Percentiles rank a stretch among this genome's conserved stretches.
Conservation (phyloP, 2,113 vertebrate species). For the Hypomesus transpacificus region DNA sequence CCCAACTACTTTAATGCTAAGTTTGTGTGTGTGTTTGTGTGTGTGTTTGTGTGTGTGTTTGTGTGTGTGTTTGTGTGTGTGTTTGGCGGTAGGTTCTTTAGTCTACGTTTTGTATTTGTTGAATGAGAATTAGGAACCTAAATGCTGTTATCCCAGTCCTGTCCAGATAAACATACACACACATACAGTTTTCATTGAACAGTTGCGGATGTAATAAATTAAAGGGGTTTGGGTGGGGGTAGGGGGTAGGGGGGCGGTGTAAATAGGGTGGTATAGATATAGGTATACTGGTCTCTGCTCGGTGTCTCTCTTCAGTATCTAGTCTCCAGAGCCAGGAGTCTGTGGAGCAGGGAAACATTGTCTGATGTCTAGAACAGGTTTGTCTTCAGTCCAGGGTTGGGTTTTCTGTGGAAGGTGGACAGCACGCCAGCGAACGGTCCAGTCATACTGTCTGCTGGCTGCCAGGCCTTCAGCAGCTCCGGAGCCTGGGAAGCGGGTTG, state of each 20-base stretch:
- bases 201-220: not conserved
- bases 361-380: constrained; percentile 86
- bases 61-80: constrained; percentile 16
- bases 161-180: constrained; percentile 2
- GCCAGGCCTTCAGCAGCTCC: constrained; percentile 93
- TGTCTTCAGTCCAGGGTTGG: constrained; percentile 81
- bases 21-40: constrained; percentile 6
- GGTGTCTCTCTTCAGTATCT: not conserved
- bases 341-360: not conserved
- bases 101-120: not conserved
- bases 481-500: constrained; percentile 69
- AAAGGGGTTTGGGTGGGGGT: not conserved
- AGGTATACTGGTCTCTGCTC: not conserved
- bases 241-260: not conserved
- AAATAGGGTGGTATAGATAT: constrained; percentile 5
- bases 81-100: constrained; percentile 9
- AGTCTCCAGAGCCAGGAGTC: not conserved
- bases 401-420: constrained; percentile 93
- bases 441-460: constrained; percentile 84
- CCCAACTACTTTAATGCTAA: not conserved
- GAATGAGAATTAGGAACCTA: not conserved
- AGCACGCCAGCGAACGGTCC: constrained; percentile 93
- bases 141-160: constrained; percentile 4
- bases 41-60: constrained; percentile 10
- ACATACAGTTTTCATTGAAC: not conserved